Evolutionary conservation across 2,888 invertebrate genomes (phyloP), one percentile per base, ranked within the genome.

Genomic region (Pelosia muscerda): DNA sequence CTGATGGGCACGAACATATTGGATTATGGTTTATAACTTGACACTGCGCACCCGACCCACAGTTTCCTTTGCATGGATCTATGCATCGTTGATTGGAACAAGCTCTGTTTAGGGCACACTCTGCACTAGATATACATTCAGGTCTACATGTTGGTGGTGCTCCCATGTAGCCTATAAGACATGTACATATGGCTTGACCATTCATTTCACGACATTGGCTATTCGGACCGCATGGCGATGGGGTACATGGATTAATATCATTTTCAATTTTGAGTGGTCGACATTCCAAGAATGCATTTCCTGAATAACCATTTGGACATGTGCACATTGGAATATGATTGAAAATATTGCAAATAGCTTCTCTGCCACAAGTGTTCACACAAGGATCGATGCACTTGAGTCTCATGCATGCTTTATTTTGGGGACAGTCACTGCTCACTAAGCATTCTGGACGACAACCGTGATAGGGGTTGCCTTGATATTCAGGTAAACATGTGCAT

Each of bases 401-500:
- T 87, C 95, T 95, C 4, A 96, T 91, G 82, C 97, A 98, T 53
- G 97, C 96, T 85, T 95, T 96, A 82, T 96, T 95, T 76, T 96
- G 95, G 10, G 96, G 90, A 86, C 98, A 98, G 81, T 98, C 98
- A 19, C 94, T 94, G 81, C 96, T 97, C 42, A 97, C 89, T 38
- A 97, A 95, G 88, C 98, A 98, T 91, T 98, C 97, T n/a, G 98
- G 98, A 78, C 97, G 95, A 86, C 98, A 98, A 31, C 96, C 97
- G 75, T 95, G 91, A 82, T 97, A 97, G 4, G 98, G 97, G 91
- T 98, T 97, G 28, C 98, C 98, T 81, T 96, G 96, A 84, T 97
- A 97, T 86, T 97, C 97, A 0, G 96, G 94, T 61, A 97, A 85
- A 85, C 98, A 98, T 23, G 95, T 96, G 81, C 97, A 97, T 62